Conservation (phyloP, 2,113 vertebrate genomes). For the Phrynocephalus versicolor region DNA sequence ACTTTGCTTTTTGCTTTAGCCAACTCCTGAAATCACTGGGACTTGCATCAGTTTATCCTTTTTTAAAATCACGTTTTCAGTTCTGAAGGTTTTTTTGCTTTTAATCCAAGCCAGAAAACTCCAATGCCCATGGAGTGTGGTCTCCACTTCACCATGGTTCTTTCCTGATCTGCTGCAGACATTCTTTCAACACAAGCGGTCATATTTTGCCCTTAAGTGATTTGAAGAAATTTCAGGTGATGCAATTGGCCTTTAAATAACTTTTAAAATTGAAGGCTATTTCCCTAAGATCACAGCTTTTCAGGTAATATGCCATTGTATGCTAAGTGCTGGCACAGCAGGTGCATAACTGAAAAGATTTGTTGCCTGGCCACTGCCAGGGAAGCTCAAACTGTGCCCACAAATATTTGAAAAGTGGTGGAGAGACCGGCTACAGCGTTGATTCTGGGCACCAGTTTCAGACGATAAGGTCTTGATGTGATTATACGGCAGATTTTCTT, state of each 20-base stretch:
- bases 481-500: neutral
- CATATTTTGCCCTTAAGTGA: neutral
- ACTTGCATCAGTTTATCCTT: neutral
- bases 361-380: neutral
- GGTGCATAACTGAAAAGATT: neutral
- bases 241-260: neutral
- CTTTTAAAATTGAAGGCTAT: constrained; percentile 4
- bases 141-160: neutral
- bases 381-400: neutral
- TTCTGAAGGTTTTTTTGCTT: neutral
- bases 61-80: neutral
- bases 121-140: neutral
- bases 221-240: neutral
- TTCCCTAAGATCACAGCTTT: constrained; percentile 14
- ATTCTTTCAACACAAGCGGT: neutral
- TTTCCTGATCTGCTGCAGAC: neutral
- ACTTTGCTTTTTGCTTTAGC: no score
- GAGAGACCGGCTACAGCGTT: neutral
- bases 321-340: neutral
- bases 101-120: neutral
- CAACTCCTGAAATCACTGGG: neutral
- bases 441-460: neutral
- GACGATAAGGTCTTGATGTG: neutral
- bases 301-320: neutral
- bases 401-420: constrained; percentile 4